Evolutionary conservation across 1,140 invertebrate genomes (phyloP), one percentile per base, ranked within the genome.

Genomic region (Orchestia grillus): DNA sequence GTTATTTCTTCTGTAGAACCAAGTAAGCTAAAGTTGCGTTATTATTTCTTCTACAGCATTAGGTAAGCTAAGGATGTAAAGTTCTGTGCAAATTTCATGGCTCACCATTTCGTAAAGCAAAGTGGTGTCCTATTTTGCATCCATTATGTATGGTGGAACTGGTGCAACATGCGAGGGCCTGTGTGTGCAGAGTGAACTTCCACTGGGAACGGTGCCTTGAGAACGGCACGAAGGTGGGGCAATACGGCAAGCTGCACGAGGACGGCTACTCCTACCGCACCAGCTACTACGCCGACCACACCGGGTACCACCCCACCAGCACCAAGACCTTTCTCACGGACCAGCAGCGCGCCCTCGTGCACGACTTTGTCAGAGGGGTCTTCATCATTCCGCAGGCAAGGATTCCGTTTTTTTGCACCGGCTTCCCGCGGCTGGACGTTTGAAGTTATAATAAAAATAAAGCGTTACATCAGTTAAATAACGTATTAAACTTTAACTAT

Each of bases 181-280:
- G 19, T 19, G 6, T 53, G 47, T 19, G 19, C 62, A 96, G 96
- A 41, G 94, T 96, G 41, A 96, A 96, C 53, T 96, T 96, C 96
- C 96, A 96, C 47, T 96, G 96, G 96, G 96, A 96, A 43, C 90
- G 96, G 23, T 96, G 96, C 90, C 36, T 94, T 23, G 96, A 96
- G 87, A 96, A 96, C 47, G 96, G 96, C 45, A 96, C 96, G 15
- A 47, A 94, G 41, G 91, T 95, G 40, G 96, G 96, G 1, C 44
- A 92, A n/a, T 96, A 94, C 91, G 96, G 96, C 36, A 4, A 62
- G 41, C 94, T 96, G 42, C 88, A 90, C 11, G 88, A 92, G 36
- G 96, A 96, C 96, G 96, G 96, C n/a, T 96, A 45, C 47, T 92
- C 91, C 11, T 94, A 96, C 96, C 43, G 91, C 44, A 88, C 87